A percentile compares a stretch with the other conserved stretches of the same genome.
Evolutionary conservation across 2,797 vertebrate genomes (phyloP).

Genomic region (Antrozous pallidus): DNA sequence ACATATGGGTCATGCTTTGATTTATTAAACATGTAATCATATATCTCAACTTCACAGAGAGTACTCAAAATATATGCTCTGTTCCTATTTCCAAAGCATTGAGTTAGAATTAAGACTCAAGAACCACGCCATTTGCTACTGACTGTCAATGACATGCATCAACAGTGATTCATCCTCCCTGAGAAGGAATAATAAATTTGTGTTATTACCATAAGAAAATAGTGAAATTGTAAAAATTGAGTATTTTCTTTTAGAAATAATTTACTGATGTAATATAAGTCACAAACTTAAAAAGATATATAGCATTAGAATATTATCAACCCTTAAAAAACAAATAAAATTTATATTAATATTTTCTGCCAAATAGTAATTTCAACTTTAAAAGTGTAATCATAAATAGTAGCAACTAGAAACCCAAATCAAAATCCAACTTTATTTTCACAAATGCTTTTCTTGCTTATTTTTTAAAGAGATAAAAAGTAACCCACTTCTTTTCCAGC

Average conservation of each 20-base stretch:
- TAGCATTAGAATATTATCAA: slow-evolving; percentile 41
- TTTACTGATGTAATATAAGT: slow-evolving; percentile 32
- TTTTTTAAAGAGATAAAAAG: slow-evolving; percentile 40
- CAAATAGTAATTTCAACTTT: slow-evolving; percentile 51
- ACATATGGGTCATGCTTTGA: background rate
- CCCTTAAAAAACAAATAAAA: slow-evolving; percentile 35
- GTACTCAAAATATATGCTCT: background rate
- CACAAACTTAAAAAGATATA: background rate
- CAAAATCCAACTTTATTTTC: slow-evolving; percentile 40
- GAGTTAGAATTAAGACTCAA: background rate
- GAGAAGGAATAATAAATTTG: slow-evolving; percentile 22
- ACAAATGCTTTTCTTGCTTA: background rate
- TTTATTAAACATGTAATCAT: background rate
- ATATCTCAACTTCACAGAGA: background rate
- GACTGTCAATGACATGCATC: background rate
- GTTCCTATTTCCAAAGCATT: background rate
- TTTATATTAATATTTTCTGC: slow-evolving; percentile 50
- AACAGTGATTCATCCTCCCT: background rate
- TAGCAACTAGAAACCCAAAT: slow-evolving; percentile 21
- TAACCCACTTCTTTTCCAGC: background rate
- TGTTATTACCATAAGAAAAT: background rate
- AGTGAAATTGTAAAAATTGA: slow-evolving; percentile 16
- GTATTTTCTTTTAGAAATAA: slow-evolving; percentile 16
- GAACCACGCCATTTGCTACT: background rate
- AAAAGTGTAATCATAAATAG: slow-evolving; percentile 44